phyloP scores from a whole-genome alignment of 2,797 vertebrate species.

The Knipowitschia caucasica region DNA sequence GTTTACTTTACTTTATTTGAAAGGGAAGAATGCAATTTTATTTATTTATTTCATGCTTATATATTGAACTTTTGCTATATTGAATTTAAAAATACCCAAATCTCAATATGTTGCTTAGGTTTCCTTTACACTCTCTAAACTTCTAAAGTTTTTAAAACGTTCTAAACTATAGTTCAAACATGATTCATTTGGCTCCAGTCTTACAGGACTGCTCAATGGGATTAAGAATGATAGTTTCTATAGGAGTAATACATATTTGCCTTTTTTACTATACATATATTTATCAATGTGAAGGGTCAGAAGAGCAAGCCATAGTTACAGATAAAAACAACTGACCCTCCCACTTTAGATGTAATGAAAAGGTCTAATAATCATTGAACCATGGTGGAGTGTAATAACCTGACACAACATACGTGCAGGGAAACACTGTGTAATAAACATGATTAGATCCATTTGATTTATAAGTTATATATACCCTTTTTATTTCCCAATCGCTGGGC shows the following conservation, averaged over 20 bases:
- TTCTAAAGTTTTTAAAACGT: not conserved
- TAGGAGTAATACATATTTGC: conserved; percentile 16
- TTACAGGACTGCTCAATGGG: not conserved
- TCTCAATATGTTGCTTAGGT: not conserved
- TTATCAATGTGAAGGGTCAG: conserved; percentile 46
- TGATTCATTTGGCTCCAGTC: not conserved
- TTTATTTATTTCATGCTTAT: not conserved
- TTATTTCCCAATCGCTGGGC: not conserved
- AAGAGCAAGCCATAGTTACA: conserved; percentile 34
- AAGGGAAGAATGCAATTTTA: no score
- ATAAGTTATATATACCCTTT: conserved; percentile 11
- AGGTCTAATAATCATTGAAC: conserved; percentile 18
- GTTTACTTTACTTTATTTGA: no score
- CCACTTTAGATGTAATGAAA: conserved; percentile 31
- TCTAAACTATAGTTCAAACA: not conserved
- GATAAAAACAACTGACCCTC: conserved; percentile 14
- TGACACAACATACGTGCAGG: conserved; percentile 5
- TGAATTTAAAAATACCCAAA: not conserved
- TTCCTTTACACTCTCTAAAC: conserved; percentile 16
- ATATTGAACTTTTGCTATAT: not conserved
- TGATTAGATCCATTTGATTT: conserved; percentile 8
- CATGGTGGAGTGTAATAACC: conserved; percentile 3
- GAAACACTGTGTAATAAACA: not conserved
- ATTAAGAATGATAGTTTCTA: conserved; percentile 13
- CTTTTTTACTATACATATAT: conserved; percentile 14